Conservation (phyloP, 2,113 vertebrate species). For the Dipodomys stephensi region DNA sequence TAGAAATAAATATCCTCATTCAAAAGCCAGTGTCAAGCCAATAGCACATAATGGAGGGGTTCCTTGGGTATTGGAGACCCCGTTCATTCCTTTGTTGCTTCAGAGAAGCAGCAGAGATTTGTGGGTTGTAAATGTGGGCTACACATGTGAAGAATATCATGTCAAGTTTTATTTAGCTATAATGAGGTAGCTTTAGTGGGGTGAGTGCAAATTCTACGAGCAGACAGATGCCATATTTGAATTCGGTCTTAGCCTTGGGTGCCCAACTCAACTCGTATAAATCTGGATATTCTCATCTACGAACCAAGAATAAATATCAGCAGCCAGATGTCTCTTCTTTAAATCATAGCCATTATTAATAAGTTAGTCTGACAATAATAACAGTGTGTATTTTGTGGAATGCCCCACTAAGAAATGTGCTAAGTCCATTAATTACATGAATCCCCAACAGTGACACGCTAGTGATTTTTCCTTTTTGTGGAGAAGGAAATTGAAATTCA, state of each 20-base stretch:
- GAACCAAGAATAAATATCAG: background rate
- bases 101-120: background rate
- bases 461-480: background rate
- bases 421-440: background rate
- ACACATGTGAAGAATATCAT: background rate
- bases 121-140: background rate
- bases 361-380: background rate
- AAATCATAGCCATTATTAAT: background rate
- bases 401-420: background rate
- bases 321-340: background rate
- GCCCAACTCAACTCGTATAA: background rate
- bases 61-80: slow-evolving; percentile 50
- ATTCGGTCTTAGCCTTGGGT: background rate
- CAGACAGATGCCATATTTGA: background rate
- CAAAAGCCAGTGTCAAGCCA: slow-evolving; percentile 51
- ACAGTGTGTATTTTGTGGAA: background rate
- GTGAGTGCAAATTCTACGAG: background rate
- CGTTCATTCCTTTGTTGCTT: background rate
- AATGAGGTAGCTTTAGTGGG: rapidly evolving
- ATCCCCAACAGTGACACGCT: background rate
- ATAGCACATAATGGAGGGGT: slow-evolving; percentile 48
- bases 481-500: background rate
- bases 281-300: background rate
- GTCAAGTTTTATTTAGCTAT: background rate
- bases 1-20: slow-evolving; percentile 79